A percentile compares a stretch with the other conserved stretches of the same genome.
Conservation (phyloP, 2,113 vertebrate species). For the Pangasianodon gigas region DNA sequence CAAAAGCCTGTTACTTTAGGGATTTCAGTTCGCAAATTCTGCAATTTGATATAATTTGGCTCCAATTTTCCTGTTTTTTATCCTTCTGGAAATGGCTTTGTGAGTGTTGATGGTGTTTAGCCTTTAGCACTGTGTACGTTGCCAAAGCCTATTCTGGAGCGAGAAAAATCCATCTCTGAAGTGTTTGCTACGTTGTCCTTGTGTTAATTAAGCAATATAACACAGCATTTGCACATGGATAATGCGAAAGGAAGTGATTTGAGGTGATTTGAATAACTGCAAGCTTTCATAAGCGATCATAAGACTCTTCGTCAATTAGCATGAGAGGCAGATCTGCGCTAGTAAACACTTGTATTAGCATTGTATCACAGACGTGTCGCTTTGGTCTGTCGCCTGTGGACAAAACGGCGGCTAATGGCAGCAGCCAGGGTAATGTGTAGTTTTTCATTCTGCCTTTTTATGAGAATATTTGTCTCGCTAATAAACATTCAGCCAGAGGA, state of each 20-base stretch:
- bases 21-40: slow-evolving; percentile 12
- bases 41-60: slow-evolving; percentile 5
- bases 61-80: background rate
- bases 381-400: slow-evolving; percentile 52
- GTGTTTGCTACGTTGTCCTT: background rate
- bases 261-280: background rate
- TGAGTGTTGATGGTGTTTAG: slow-evolving; percentile 5
- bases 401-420: slow-evolving; percentile 44
- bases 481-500: slow-evolving; percentile 56
- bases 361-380: slow-evolving; percentile 9
- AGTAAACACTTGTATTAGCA: slow-evolving; percentile 39
- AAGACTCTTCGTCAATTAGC: slow-evolving; percentile 42
- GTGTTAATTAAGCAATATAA: background rate
- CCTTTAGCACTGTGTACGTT: too few species aligned
- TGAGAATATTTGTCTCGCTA: slow-evolving; percentile 47
- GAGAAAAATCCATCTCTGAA: background rate
- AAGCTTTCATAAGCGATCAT: background rate
- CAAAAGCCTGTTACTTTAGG: slow-evolving; percentile 1
- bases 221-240: background rate
- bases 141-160: background rate
- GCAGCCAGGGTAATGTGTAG: slow-evolving; percentile 50
- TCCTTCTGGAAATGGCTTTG: background rate
- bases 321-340: slow-evolving; percentile 29
- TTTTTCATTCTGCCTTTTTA: slow-evolving; percentile 43
- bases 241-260: background rate